Conservation (phyloP, 1,140 invertebrate genomes). For the Euura lappo region DNA sequence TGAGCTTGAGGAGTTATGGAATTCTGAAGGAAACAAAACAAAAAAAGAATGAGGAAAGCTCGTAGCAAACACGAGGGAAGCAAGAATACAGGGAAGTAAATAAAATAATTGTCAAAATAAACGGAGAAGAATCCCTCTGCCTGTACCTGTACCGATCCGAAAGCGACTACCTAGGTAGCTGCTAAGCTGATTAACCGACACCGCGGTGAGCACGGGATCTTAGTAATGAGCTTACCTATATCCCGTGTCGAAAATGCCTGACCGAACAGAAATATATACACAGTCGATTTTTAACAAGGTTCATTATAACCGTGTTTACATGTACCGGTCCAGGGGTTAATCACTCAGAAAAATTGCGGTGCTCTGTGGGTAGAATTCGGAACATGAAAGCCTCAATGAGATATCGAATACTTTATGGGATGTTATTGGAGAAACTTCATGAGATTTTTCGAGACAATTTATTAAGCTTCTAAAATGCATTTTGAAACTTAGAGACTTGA, state of each 20-base stretch:
- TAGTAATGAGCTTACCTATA: slow-evolving; percentile 28
- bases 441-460: no score
- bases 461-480: no score
- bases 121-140: neutral
- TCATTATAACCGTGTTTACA: no score
- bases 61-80: neutral
- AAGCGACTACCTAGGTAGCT: slow-evolving; percentile 22
- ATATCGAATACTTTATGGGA: no score
- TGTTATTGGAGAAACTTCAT: no score
- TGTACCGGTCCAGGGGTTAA: no score
- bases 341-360: no score
- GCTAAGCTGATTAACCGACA: slow-evolving; percentile 32
- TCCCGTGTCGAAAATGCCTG: neutral
- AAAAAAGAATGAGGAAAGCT: neutral
- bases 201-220: slow-evolving; percentile 18
- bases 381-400: no score
- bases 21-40: neutral
- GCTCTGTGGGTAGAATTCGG: no score
- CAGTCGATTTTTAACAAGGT: no score
- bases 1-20: neutral
- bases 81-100: neutral
- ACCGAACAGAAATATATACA: no score
- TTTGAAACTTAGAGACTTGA: no score
- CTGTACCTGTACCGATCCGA: neutral
- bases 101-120: neutral